phyloP scores from a whole-genome alignment of 1,140 invertebrate species.

The Drosophila bocqueti region DNA sequence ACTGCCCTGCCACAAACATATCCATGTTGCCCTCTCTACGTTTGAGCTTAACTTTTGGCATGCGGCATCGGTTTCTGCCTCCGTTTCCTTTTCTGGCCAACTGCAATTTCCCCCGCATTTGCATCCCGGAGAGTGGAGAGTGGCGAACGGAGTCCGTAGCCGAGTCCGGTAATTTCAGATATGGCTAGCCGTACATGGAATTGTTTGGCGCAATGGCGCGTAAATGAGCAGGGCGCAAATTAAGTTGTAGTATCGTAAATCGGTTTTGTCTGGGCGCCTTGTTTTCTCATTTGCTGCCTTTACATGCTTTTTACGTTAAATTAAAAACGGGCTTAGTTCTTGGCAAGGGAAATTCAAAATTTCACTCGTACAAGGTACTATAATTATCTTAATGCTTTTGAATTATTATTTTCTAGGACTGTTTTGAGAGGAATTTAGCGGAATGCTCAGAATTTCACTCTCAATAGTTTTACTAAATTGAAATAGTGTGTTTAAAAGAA shows the following conservation, averaged over 20 bases:
- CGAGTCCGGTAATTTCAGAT: conserved; percentile 34
- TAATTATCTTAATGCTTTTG: conserved; percentile 23
- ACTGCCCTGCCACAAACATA: not conserved
- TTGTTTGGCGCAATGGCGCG: conserved; percentile 59
- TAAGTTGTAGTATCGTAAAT: conserved; percentile 59
- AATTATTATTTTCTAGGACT: not conserved
- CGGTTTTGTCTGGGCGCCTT: conserved; percentile 41
- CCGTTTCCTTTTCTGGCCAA: conserved; percentile 36
- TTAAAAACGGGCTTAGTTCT: conserved; percentile 13
- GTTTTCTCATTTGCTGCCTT: conserved; percentile 20
- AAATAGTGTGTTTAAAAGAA: not conserved
- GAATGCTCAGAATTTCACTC: not conserved
- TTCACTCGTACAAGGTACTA: not conserved
- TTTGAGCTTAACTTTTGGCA: conserved; percentile 36
- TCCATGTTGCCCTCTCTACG: not conserved
- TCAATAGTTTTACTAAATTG: not conserved
- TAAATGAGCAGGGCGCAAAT: conserved; percentile 58
- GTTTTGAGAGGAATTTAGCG: not conserved
- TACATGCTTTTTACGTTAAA: conserved; percentile 21
- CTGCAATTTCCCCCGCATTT: conserved; percentile 37
- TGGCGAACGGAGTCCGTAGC: not conserved
- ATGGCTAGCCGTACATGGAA: conserved; percentile 38
- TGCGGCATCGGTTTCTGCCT: conserved; percentile 35
- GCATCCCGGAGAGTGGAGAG: conserved; percentile 19
- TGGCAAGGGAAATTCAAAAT: not conserved